Percentiles rank a stretch among this genome's conserved stretches.
phyloP scores from a whole-genome alignment of 30 jellyfish, hydroid and myxozoan genomes.

The Chironex yamaguchii region DNA sequence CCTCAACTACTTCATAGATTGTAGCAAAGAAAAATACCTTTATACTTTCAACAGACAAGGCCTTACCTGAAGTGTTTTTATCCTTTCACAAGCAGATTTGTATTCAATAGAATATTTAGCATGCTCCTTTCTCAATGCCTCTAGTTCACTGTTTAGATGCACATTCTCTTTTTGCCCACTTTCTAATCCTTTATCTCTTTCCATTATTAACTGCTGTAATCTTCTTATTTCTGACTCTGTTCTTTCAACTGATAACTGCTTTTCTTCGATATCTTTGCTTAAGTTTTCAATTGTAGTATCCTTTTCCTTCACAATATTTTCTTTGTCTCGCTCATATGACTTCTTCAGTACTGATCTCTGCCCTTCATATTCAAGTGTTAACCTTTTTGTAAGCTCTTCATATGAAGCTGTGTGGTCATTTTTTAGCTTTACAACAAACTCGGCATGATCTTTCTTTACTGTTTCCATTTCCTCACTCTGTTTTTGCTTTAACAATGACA shows the following conservation, averaged over 20 bases:
- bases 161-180: constrained; percentile 41
- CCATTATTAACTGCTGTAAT: constrained; percentile 28
- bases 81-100: too few relatives aligned
- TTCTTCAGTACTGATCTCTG: not conserved
- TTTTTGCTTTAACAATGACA: not conserved
- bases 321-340: constrained; percentile 1
- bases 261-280: not conserved
- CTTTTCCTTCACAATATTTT: constrained; percentile 2
- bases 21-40: too few relatives aligned
- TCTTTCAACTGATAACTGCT: not conserved
- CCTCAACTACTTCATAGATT: too few relatives aligned
- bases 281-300: not conserved
- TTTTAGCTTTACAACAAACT: not conserved
- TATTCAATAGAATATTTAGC: too few relatives aligned
- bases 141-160: not conserved
- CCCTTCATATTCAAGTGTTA: not conserved
- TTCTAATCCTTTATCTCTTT: constrained; percentile 59
- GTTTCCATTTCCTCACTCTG: constrained; percentile 10
- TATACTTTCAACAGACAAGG: too few relatives aligned
- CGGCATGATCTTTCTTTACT: not conserved
- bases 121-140: not conserved
- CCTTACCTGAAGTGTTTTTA: too few relatives aligned
- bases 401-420: not conserved
- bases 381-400: constrained; percentile 7
- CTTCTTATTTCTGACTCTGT: constrained; percentile 22